Percentiles rank a stretch among this genome's conserved stretches.
Evolutionary conservation across 2,113 vertebrate genomes (phyloP).

Genomic region (Calyptommatus sinebrachiatus): DNA sequence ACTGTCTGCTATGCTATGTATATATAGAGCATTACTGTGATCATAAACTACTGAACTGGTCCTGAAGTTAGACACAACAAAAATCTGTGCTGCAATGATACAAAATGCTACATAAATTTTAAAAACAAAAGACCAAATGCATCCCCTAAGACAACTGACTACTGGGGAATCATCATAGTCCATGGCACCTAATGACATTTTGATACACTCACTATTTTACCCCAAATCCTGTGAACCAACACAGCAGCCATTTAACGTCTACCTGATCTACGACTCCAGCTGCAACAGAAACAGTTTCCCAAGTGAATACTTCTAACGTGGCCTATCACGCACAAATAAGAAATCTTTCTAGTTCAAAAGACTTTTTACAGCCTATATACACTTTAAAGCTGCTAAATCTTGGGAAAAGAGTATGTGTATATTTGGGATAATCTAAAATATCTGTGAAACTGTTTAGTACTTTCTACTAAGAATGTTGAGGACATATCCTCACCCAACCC

Average conservation of each 20-base stretch:
- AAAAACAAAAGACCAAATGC: neutral
- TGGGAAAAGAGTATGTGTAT: conserved; percentile 28
- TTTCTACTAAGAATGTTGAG: conserved; percentile 1
- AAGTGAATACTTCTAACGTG: conserved; percentile 40
- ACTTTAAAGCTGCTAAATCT: conserved; percentile 38
- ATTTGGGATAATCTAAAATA: conserved; percentile 24
- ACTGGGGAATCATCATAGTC: neutral
- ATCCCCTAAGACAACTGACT: accelerated
- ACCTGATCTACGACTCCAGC: conserved; percentile 35
- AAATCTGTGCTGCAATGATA: accelerated
- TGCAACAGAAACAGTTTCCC: conserved; percentile 32
- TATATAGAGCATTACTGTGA: neutral
- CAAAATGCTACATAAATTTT: neutral
- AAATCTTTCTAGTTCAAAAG: conserved; percentile 38
- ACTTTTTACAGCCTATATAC: conserved; percentile 43
- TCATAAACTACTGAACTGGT: neutral
- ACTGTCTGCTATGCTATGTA: conserved; percentile 21
- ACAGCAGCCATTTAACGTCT: accelerated
- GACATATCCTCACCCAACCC: neutral
- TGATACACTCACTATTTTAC: neutral
- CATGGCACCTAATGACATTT: accelerated
- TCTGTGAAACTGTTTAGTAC: neutral
- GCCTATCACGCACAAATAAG: conserved; percentile 32
- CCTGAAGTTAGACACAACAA: conserved; percentile 40
- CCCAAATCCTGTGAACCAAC: accelerated